Evolutionary conservation across 2,113 vertebrate genomes (phyloP).

Genomic region (Brachypodius melanocephalos): DNA sequence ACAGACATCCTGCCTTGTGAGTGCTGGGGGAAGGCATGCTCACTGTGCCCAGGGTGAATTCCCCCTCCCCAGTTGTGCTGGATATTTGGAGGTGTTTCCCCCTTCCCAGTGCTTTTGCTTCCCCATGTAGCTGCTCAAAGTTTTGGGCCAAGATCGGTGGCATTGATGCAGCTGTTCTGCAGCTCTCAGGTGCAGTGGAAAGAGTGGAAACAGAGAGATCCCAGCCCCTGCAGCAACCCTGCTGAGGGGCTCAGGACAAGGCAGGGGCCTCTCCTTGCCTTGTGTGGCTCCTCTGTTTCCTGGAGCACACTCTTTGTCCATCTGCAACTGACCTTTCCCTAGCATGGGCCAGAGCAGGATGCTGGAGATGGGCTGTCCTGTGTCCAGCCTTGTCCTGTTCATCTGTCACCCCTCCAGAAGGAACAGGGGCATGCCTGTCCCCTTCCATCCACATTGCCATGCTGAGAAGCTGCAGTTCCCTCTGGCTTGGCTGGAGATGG

Average conservation of each 20-base stretch:
- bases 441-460: accelerated
- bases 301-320: neutral
- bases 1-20: neutral
- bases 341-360: neutral
- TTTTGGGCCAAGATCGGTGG: neutral
- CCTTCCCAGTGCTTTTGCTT: neutral
- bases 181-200: neutral
- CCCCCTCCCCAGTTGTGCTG: neutral
- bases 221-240: neutral
- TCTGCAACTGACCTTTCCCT: neutral
- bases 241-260: neutral
- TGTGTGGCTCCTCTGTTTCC: neutral
- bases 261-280: neutral
- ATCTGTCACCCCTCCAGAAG: neutral
- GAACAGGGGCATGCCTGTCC: neutral
- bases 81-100: neutral
- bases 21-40: accelerated
- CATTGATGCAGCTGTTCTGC: neutral
- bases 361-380: neutral
- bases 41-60: neutral
- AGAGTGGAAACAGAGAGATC: neutral
- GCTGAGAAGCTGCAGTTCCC: neutral
- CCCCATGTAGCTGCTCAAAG: accelerated
- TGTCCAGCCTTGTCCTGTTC: neutral
- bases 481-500: neutral